phyloP scores from a whole-genome alignment of 2,888 invertebrate species.

The Synergus itoensis region DNA sequence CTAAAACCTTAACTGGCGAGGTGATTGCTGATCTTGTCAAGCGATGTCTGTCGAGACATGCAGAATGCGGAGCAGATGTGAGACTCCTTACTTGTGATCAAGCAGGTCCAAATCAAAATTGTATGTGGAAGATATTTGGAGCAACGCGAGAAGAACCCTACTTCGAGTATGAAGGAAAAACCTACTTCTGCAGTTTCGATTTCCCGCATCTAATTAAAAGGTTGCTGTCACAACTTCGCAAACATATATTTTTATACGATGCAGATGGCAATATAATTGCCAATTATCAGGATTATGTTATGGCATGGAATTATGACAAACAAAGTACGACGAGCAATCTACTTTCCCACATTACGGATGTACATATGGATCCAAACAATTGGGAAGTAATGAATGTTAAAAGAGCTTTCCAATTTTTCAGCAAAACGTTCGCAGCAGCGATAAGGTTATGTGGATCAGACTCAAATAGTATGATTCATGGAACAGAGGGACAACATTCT shows the following conservation, averaged over 20 bases:
- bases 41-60: background rate
- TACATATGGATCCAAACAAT: background rate
- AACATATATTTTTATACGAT: too few relatives aligned
- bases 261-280: too few relatives aligned
- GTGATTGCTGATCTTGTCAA: background rate
- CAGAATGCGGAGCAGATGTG: constrained; percentile 28
- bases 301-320: constrained; percentile 5
- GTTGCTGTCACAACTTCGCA: too few relatives aligned
- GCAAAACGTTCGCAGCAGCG: background rate
- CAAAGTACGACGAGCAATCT: background rate
- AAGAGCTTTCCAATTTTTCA: constrained; percentile 1
- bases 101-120: constrained; percentile 25
- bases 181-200: too few relatives aligned
- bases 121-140: too few relatives aligned
- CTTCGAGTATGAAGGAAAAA: too few relatives aligned
- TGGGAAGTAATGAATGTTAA: background rate
- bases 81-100: constrained; percentile 38
- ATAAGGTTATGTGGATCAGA: background rate
- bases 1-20: constrained; percentile 11
- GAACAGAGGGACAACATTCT: constrained; percentile 4
- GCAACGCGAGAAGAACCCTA: too few relatives aligned
- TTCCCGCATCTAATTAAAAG: too few relatives aligned
- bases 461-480: background rate
- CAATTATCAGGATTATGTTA: background rate
- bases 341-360: background rate